A percentile compares a stretch with the other conserved stretches of the same genome.
These are phyloP conservation scores for Grapholita molesta DNA, from an alignment of 1,140 invertebrate genomes.

Conservation along the genomic window DNA sequence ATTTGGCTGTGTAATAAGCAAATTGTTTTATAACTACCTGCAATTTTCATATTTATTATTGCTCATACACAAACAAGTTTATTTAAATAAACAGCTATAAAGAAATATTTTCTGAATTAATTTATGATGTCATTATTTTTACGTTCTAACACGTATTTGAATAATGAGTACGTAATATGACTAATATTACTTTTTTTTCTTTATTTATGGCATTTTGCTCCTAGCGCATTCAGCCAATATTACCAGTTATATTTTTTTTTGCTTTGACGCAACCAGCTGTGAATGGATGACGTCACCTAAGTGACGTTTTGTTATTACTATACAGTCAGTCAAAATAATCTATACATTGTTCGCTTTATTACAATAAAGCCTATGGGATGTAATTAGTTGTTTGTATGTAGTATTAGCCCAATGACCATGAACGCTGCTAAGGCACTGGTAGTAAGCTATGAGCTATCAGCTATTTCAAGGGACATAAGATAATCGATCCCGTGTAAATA, in stretches of 20 bases:
- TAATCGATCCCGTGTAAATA: too few species aligned
- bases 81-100: not conserved
- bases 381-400: too few species aligned
- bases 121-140: not conserved
- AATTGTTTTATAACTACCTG: not conserved
- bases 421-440: too few species aligned
- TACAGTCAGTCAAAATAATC: too few species aligned
- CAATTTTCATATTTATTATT: not conserved
- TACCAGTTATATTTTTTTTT: too few species aligned
- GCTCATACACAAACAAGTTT: too few species aligned
- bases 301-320: not conserved
- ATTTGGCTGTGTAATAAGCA: not conserved
- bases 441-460: too few species aligned
- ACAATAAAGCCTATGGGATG: too few species aligned
- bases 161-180: not conserved
- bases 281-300: not conserved
- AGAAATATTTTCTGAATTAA: not conserved
- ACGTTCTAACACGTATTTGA: not conserved
- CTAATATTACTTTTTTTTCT: not conserved
- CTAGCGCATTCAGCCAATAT: too few species aligned
- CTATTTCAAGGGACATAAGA: too few species aligned
- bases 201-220: too few species aligned
- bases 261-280: not conserved
- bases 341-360: not conserved
- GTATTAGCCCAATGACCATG: too few species aligned